Percentiles rank a stretch among this genome's conserved stretches.
Conservation (phyloP, 2,797 vertebrate genomes). For the Chanos chanos region DNA sequence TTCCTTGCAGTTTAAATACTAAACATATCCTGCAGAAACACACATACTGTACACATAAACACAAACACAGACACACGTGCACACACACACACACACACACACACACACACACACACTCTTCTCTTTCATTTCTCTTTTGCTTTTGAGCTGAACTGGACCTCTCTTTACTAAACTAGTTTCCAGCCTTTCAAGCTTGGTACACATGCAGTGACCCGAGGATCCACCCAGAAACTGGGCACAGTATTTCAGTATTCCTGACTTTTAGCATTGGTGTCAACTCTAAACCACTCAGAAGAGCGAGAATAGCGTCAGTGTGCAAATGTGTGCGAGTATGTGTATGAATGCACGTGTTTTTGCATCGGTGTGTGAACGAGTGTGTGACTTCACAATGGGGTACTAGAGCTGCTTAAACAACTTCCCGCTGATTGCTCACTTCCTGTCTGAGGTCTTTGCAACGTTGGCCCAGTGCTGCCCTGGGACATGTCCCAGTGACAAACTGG, state of each 20-base stretch:
- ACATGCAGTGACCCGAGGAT: no score
- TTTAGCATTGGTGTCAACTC: no score
- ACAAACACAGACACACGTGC: conserved; percentile 5
- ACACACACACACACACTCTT: neutral
- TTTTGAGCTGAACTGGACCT: conserved; percentile 8
- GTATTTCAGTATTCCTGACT: no score
- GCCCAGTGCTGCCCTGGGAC: conserved; percentile 8
- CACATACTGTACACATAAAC: neutral
- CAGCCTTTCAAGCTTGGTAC: no score
- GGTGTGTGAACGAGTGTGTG: no score
- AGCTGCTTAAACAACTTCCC: conserved; percentile 26
- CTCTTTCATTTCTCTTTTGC: conserved; percentile 5
- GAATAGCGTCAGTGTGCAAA: no score
- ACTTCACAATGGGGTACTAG: conserved; percentile 21
- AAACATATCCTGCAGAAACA: no score
- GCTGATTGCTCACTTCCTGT: conserved; percentile 28
- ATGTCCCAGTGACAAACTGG: conserved; percentile 10
- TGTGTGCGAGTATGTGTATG: no score
- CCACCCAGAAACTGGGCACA: no score
- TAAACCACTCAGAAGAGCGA: no score
- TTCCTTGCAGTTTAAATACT: no score
- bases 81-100: neutral
- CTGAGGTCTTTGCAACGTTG: conserved; percentile 24
- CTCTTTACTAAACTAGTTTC: neutral
- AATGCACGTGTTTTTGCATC: no score